Base-by-base conservation (phyloP, 2,113 vertebrate genomes). In the Erpornis zantholeuca region DNA sequence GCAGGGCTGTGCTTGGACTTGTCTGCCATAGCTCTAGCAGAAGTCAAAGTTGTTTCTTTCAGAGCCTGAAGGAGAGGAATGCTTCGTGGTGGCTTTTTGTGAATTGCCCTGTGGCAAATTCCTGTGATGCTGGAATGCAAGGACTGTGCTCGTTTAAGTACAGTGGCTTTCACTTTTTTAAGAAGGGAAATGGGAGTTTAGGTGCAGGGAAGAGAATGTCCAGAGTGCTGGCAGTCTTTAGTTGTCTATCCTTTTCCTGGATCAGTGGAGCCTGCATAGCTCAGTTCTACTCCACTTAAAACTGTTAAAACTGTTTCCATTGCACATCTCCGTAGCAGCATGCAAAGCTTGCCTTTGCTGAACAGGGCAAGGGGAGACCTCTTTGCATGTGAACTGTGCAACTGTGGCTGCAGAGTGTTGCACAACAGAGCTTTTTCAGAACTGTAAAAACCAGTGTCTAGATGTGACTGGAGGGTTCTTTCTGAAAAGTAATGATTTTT, bases 181-280 rank as follows among this genome's bases (percentile, higher is more conserved):
- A 88, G 69, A 52, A 78, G 45, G 47, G 54, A 68, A 92, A 71
- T 53, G 35, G n/a, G 76, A 87, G 42, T 92, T 93, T 61, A 86
- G 88, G 90, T 88, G 20, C 29, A 65, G 70, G 33, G 59, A 80
- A 63, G 92, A 90, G 95, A 97, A 98, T 97, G 94, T 83, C 45
- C 95, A 88, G 98, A 98, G 97, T 97, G 97, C n/a, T 29, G 87
- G 60, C 76, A 85, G 45, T 88, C 88, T 96, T 83, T 86, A 88
- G 84, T 76, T 89, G 28, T 63, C n/a, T 65, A 53, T 86, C 79
- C 7, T 94, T 91, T 88, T 90, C 42, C 40, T 91, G 86, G 86
- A 96, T 35, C 49, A 90, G 44, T 72, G 85, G 79, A 94, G 60
- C 56, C 60, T 38, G 85, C 64, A 79, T 66, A 49, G 52, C 63